Conservation (phyloP, 2,888 invertebrate species). For the Phalera bucephala region DNA sequence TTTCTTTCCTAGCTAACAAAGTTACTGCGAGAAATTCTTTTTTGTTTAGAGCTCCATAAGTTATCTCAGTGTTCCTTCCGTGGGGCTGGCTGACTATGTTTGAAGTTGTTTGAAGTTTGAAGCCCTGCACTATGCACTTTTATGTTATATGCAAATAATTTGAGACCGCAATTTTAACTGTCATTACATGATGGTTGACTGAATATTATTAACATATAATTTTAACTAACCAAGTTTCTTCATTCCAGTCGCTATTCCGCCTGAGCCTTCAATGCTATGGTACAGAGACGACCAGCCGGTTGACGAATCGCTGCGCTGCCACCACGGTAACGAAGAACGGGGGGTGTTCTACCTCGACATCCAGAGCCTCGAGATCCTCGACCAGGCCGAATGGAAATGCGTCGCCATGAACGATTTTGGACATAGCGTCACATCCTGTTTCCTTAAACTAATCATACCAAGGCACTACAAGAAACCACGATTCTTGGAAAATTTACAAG, state of each 20-base stretch:
- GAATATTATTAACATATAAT: no score
- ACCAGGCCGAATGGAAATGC: conserved; percentile 97
- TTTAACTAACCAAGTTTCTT: no score
- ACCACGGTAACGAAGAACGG: conserved; percentile 85
- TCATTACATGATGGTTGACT: no score
- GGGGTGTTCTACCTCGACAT: conserved; percentile 90
- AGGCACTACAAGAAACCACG: conserved; percentile 94
- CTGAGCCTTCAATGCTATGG: conserved; percentile 93
- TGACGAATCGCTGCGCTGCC: conserved; percentile 86
- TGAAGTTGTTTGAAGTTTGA: no score
- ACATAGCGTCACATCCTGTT: conserved; percentile 94
- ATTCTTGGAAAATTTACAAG: conserved; percentile 92
- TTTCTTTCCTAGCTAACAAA: no score
- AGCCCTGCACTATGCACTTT: no score
- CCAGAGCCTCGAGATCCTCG: conserved; percentile 88
- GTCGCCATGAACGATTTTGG: conserved; percentile 95
- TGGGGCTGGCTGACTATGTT: no score
- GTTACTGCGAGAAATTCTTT: no score
- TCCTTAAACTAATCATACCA: conserved; percentile 92
- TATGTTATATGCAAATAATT: no score
- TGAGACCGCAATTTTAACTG: no score
- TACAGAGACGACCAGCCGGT: conserved; percentile 93
- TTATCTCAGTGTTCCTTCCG: no score
- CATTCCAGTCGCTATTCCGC: conserved; percentile 87
- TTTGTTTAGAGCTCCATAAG: no score